Base-by-base conservation (phyloP, 2,113 vertebrate species). In the Leucosticte australis region DNA sequence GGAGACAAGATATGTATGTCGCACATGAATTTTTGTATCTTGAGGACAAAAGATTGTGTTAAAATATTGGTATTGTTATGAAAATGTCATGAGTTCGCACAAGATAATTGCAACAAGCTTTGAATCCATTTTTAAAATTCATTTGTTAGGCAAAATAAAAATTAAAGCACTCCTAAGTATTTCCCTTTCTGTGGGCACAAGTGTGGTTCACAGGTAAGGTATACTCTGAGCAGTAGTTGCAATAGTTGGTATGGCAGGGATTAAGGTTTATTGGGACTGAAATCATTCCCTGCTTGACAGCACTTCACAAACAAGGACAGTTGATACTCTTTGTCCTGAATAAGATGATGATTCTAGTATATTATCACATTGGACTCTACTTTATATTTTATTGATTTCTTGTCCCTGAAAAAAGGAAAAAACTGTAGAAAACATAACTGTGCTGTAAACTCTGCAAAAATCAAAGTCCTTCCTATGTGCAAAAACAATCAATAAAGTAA, bases 401-500 rank as follows among this genome's bases (percentile, higher is more conserved):
- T 78, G 31, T 87, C 59, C 39, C 15, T 78, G 28, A 60, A 78
- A 90, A 94, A 62, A 55, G 81, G 81, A 82, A 41, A 74, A 92
- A 79, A 60, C 33, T 4, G 13, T 15, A 55, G 35, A 83, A 70
- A 73, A 60, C 2, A 33, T 62, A 90, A 68, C 59, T 92, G 69
- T 90, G 81, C 59, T 95, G 62, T 94, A 95, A 90, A 70, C 59
- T 90, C n/a, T 90, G 79, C 84, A 84, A 96, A 63, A 3, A 2
- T 83, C 30, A 5, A 68, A 80, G 53, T 95, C 52, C 31, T 95
- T 89, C 33, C 44, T 78, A 47, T 92, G 87, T 93, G 92, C 94
- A 95, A 96, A 94, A 94, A 55, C 62, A 90, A 85, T 96, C 70
- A 97, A 86, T 95, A 95, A 95, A 96, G 57, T 47, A 78, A 93